Evolutionary conservation across 2,113 vertebrate species (phyloP), one percentile per base, ranked within the genome.

Genomic region (Rutilus rutilus): DNA sequence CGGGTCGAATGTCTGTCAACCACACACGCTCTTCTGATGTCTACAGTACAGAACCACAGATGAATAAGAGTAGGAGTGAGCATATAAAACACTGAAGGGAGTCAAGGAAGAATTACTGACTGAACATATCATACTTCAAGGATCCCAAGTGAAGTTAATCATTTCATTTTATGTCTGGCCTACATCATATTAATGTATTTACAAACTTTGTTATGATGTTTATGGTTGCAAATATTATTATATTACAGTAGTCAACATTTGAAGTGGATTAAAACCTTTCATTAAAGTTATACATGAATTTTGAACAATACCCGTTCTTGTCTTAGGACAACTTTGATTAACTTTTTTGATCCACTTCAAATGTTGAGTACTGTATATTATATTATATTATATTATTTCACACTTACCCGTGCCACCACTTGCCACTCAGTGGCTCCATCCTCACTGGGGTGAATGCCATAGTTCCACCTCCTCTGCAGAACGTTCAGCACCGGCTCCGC

Each of bases 391-490:
- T 39, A 7, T 39, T 54, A 67, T 21, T 39, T 21, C 42, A n/a
- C 59, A 78, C 47, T 50, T 27, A 1, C 73, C 96, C 97, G 96
- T 50, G 95, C 94, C 23, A 97, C 94, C 0, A 94, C 95, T 93
- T 96, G 94, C 97, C 97, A 99, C 2, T 83, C 88, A 0, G 96
- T 97, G 84, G 97, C 96, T 0, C 93, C 94, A 57, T 97, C 97
- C 14, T 98, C 97, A 1, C 96, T 98, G 54, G 97, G 97, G 84
- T 97, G 97, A 84, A 98, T 97, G 74, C 97, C 97, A 4, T 95
- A 96, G 90, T 98, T 99, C 97, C 97, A 99, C 47, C 97, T 93
- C 47, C 95, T 93, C 87, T 98, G 97, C 27, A 99, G 91, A 78
- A 98, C 90, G 17, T 97, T 96, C 83, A 97, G 92, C 2, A 97